Percentiles rank a stretch among this genome's conserved stretches.
Conservation (phyloP, 2,113 vertebrate genomes). For the Ia io region DNA sequence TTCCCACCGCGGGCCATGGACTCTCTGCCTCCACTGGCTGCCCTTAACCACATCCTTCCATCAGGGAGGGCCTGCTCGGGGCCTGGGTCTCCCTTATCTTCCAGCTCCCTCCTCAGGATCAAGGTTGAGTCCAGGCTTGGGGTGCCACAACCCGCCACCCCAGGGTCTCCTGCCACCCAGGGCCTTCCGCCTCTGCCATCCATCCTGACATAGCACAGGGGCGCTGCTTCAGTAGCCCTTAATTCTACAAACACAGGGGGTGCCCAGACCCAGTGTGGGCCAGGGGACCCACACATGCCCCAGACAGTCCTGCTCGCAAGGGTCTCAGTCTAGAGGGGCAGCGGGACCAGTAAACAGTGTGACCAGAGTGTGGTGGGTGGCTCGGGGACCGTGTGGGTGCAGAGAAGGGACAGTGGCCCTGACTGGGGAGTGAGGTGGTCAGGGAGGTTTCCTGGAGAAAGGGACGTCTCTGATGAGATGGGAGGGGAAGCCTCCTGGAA, state of each 20-base stretch:
- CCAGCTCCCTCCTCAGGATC: background rate
- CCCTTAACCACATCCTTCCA: background rate
- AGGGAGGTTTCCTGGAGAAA: background rate
- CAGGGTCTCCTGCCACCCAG: background rate
- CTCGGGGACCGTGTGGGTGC: rapidly evolving
- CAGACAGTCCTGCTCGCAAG: background rate
- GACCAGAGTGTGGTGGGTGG: rapidly evolving
- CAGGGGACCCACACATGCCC: background rate
- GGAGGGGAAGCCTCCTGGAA: background rate
- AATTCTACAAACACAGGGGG: background rate
- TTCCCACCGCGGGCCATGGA: rapidly evolving
- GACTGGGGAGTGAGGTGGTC: rapidly evolving
- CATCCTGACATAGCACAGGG: background rate
- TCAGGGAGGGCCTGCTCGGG: background rate
- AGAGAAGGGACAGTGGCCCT: background rate
- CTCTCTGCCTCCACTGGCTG: background rate
- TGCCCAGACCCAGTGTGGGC: background rate
- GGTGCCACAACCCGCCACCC: background rate
- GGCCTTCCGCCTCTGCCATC: background rate
- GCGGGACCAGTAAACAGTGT: background rate
- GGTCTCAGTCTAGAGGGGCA: background rate
- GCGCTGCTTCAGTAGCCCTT: too few species aligned
- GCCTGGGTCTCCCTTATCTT: background rate
- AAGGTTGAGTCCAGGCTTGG: background rate
- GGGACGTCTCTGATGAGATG: background rate